A percentile compares a stretch with the other conserved stretches of the same genome.
Conservation (phyloP, 2,113 vertebrate genomes). For the Chinchilla lanigera region DNA sequence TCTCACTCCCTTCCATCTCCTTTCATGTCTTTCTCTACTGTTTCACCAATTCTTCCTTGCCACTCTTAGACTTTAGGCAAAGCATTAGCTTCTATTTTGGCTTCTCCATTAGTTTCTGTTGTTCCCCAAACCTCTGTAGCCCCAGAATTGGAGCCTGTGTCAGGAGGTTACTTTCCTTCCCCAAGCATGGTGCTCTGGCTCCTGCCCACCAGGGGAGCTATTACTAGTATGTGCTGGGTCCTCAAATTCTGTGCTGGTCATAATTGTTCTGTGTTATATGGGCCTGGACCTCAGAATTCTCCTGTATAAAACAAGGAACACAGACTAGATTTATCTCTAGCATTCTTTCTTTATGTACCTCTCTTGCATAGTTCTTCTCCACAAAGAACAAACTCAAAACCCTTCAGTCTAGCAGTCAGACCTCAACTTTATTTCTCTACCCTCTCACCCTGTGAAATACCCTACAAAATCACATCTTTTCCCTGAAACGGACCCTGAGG, state of each 20-base stretch:
- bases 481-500: background rate
- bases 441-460: background rate
- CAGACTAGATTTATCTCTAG: background rate
- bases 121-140: fast-evolving
- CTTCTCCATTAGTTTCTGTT: background rate
- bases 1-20: background rate
- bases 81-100: background rate
- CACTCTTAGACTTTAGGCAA: background rate
- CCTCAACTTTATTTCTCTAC: background rate
- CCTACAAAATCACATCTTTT: background rate
- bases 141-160: background rate
- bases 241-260: background rate
- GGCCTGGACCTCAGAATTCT: background rate
- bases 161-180: background rate
- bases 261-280: background rate
- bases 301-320: background rate
- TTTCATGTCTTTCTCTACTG: background rate
- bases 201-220: background rate
- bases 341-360: background rate
- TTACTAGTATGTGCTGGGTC: background rate
- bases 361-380: background rate
- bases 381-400: background rate
- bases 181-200: background rate
- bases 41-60: background rate
- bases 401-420: background rate